Base-by-base conservation (phyloP, 2,113 vertebrate species). In the Gymnarchus niloticus region DNA sequence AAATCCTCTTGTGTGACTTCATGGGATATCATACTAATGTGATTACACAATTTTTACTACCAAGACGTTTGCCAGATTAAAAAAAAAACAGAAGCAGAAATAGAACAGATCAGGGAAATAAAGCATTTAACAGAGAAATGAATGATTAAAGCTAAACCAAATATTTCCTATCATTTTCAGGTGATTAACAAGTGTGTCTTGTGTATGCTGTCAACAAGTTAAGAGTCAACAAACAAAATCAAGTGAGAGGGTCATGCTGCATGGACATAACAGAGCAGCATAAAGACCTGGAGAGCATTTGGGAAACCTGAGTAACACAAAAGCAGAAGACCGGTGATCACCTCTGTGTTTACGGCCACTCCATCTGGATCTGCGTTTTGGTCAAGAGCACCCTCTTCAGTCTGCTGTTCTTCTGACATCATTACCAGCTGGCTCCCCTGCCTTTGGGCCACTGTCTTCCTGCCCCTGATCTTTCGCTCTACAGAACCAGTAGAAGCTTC, bases 381-480 rank as follows among this genome's bases (percentile, higher is more conserved):
- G 65, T n/a, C 77, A 44, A 89, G 87, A 9, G 85, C 57, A 37
- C 46, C 80, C 19, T 89, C 87, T 81, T 85, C 85, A 19, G 46
- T 83, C 65, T 56, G 54, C 25, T 89, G 87, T 46, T 65, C 56
- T 37, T 82, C 85, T 49, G 7, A 37, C 57, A 44, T 49, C 49
- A 49, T 57, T 41, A 81, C 76, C 6, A 33, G 54, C 44, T 81
- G 52, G 25, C 17, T 77, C 19, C 41, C 77, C 25, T 52, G 65
- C 25, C n/a, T 84, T 33, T 52, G 73, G 1, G 51, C 52, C 14
- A 21, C 6, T 23, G 33, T 17, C 49, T 77, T 49, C 49, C 65
- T 85, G 6, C 83, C 41, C 86, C 91, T 90, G 0, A 87, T 61
- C 77, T 57, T 89, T 85, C 87, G 91, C 5, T 85, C 90, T 5